These are phyloP conservation scores for Zeuzera pyrina DNA, from an alignment of 2,888 invertebrate species.

Conservation along the genomic window DNA sequence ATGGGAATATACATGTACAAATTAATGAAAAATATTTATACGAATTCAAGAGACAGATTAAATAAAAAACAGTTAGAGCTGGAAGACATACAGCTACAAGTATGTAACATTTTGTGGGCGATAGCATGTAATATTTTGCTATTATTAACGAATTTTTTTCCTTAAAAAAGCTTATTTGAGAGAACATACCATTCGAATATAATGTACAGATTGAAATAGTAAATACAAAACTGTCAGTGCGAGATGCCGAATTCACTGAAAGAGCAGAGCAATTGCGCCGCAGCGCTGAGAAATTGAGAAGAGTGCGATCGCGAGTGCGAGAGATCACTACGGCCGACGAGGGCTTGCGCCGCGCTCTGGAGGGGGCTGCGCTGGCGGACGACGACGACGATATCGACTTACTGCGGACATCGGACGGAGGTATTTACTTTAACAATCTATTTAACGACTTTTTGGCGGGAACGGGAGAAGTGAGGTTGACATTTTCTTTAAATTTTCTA, in stretches of 20 bases:
- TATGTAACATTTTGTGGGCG: too few relatives aligned
- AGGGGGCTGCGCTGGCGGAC: constrained; percentile 25
- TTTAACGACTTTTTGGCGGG: too few relatives aligned
- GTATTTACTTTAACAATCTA: too few relatives aligned
- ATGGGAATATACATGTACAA: constrained; percentile 42
- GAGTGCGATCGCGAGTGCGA: constrained; percentile 38
- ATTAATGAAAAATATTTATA: constrained; percentile 36
- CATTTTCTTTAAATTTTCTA: too few relatives aligned
- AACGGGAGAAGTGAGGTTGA: too few relatives aligned
- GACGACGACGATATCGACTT: background rate
- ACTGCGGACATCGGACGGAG: too few relatives aligned
- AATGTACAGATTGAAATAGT: constrained; percentile 52
- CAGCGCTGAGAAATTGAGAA: constrained; percentile 32
- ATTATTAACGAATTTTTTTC: too few relatives aligned
- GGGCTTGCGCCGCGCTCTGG: constrained; percentile 20
- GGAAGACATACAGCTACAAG: constrained; percentile 54
- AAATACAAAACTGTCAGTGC: constrained; percentile 43
- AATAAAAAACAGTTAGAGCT: constrained; percentile 39
- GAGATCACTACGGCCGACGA: constrained; percentile 30
- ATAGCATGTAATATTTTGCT: too few relatives aligned
- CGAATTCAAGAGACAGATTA: constrained; percentile 36
- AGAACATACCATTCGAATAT: too few relatives aligned
- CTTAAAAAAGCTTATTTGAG: background rate
- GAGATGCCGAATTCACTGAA: constrained; percentile 43
- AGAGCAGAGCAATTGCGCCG: constrained; percentile 32